Base-by-base conservation (phyloP, 1,140 invertebrate species). In the Cyphomyrmex costatus region DNA sequence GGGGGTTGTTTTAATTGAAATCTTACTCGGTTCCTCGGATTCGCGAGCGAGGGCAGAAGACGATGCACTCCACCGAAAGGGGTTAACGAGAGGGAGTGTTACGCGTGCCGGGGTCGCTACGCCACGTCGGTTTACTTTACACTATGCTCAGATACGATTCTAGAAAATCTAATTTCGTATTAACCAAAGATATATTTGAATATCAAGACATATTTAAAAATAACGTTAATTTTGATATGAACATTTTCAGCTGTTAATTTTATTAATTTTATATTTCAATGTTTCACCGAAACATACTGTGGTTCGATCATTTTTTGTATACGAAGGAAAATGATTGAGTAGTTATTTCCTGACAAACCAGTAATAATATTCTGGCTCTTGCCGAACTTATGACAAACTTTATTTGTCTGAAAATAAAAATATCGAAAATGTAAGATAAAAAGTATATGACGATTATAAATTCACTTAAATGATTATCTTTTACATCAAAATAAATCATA, bases 1-100 rank as follows among this genome's bases (percentile, higher is more conserved):
- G 94, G 94, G 94, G 94, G 93, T 95, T 95, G 94, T 95, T 95
- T 95, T 95, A 95, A 95, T 95, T 95, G 95, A 95, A 95, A 95
- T 95, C 95, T 95, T 95, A 95, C 93, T 94, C 93, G 92, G 91
- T 90, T 89, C 88, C 89, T 90, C 91, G 92, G 82, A 89, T 92
- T 92, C 92, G 90, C 86, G 73, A 82, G 78, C 63, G 42, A 84
- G 86, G 76, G 86, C 63, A 85, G n/a, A 80, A 91, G 86, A 89
- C 61, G 83, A 84, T 88, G 84, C 90, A 89, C 77, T 87, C 80
- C 71, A 36, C 19, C 65, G 33, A 76, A 87, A 87, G 80, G 88
- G 89, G 91, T 92, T 89, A 89, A 79, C 87, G 88, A 87, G 88
- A 87, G 89, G 84, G 65, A 85, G 86, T 83, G 70, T 91, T 89